phyloP scores from a whole-genome alignment of 2,113 vertebrate species.

The Peromyscus polionotus region DNA sequence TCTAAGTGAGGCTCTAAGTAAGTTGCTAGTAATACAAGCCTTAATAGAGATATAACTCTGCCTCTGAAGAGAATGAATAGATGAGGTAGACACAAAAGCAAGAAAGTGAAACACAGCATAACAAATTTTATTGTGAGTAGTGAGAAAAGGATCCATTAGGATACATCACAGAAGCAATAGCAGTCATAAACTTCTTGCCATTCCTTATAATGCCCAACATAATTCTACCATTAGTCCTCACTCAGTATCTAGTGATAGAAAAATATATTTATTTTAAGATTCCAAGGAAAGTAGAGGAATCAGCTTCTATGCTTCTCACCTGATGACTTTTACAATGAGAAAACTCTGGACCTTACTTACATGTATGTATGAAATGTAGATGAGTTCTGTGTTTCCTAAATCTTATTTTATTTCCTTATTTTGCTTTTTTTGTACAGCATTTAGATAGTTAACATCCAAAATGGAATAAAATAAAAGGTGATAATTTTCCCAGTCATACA shows the following conservation, averaged over 20 bases:
- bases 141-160: background rate
- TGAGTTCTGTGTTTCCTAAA: background rate
- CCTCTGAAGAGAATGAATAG: background rate
- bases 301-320: background rate
- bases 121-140: no score
- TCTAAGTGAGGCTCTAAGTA: background rate
- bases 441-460: background rate
- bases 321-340: background rate
- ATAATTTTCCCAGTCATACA: background rate
- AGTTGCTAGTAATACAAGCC: background rate
- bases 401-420: background rate
- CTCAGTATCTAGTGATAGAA: background rate
- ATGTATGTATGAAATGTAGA: background rate
- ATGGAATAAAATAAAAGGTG: background rate
- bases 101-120: background rate
- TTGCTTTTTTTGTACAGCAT: background rate
- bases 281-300: background rate
- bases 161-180: background rate
- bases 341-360: background rate
- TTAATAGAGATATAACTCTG: background rate
- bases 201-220: background rate
- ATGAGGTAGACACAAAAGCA: background rate
- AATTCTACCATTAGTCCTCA: background rate
- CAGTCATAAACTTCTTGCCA: background rate
- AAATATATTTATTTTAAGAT: background rate